Base-by-base conservation (phyloP, 2,113 vertebrate species). In the Platichthys flesus region DNA sequence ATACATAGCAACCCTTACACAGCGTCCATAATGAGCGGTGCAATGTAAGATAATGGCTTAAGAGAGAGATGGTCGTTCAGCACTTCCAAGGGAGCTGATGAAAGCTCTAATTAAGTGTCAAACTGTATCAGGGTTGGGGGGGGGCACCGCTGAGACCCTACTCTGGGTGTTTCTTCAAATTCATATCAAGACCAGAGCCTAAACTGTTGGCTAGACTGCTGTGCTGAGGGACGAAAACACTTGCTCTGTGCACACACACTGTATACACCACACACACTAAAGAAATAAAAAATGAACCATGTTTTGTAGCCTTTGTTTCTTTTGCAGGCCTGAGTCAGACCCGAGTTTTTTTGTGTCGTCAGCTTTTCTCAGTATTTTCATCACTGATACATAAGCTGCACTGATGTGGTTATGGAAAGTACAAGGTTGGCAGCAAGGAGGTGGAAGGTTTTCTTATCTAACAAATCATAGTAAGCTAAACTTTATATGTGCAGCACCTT, bases 61-160 rank as follows among this genome's bases (percentile, higher is more conserved):
- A 86, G 83, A 71, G 57, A 81, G 77, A 82, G 88, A 89, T 78
- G 89, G 73, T 78, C 82, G 85, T 89, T 91, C 80, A 42, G 74
- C 81, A 83, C 86, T 89, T 89, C 87, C 76, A 88, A 82, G 86
- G 88, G 90, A 78, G 82, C 87, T 90, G 88, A 92, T 91, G 89
- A 90, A 93, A 90, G 85, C 91, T 93, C 90, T 93, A 93, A 93
- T 92, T 92, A 93, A 91, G 89, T 93, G 91, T 92, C 91, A 93
- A 90, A 90, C 70, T 59, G 80, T 55, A 88, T 68, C 21, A 15
- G 81, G 56, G 83, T 58, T 18, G 26, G 24, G 76, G 64, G 58
- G 47, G 66, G 12, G 63, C 59, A 35, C 35, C 8, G 2, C 35
- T 66, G 67, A 37, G 72, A 58, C 67, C 28, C 68, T 77, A 78